A percentile compares a stretch with the other conserved stretches of the same genome.
Conservation (phyloP, 2,888 invertebrate genomes). For the Ectropis crepuscularia region DNA sequence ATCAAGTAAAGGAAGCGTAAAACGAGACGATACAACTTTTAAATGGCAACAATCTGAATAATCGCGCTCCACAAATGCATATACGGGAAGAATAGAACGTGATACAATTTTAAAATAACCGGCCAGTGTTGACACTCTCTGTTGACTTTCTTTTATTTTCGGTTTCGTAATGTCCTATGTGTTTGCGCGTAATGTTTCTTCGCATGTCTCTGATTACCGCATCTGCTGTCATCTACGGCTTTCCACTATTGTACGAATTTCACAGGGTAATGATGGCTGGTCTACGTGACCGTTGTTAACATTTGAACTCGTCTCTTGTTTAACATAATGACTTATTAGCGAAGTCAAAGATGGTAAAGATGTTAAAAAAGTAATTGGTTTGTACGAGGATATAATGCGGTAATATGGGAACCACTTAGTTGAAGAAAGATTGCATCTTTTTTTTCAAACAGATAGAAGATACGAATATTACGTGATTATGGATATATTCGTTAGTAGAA, state of each 20-base stretch:
- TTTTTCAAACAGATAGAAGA: no score
- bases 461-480: no score
- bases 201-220: constrained; percentile 73
- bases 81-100: constrained; percentile 48
- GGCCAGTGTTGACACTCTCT: constrained; percentile 59
- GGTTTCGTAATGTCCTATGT: constrained; percentile 60
- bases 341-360: constrained; percentile 8
- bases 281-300: constrained; percentile 62
- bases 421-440: not conserved
- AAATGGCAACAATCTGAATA: constrained; percentile 32
- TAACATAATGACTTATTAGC: constrained; percentile 15
- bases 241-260: constrained; percentile 53
- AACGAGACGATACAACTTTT: constrained; percentile 38
- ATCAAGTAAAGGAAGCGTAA: constrained; percentile 51
- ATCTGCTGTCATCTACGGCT: constrained; percentile 59
- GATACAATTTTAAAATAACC: constrained; percentile 61
- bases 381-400: not conserved
- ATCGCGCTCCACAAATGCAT: constrained; percentile 30
- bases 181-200: constrained; percentile 70
- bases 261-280: constrained; percentile 43
- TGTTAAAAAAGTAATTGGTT: not conserved
- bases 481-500: no score
- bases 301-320: constrained; percentile 53
- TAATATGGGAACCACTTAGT: not conserved
- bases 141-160: constrained; percentile 69